Evolutionary conservation across 2,888 invertebrate genomes (phyloP).

Genomic region (Rhorus exstirpatorius): DNA sequence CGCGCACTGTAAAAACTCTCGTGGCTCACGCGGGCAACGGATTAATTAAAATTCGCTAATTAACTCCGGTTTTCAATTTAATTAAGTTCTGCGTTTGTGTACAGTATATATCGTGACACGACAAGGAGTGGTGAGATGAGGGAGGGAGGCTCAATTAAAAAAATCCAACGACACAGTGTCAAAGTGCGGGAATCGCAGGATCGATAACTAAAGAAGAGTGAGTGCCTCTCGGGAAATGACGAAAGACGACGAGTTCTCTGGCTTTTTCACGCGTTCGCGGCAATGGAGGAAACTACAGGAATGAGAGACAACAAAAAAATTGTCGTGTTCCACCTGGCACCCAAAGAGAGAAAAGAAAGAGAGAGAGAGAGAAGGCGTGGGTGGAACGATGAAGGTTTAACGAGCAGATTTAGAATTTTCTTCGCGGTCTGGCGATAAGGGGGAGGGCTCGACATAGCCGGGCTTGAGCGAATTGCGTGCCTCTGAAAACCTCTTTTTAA

Average conservation of each 20-base stretch:
- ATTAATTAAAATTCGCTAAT: constrained; percentile 74
- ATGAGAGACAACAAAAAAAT: constrained; percentile 67
- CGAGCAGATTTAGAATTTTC: constrained; percentile 84
- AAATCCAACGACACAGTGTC: constrained; percentile 67
- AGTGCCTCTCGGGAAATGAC: constrained; percentile 39
- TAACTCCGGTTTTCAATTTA: constrained; percentile 72
- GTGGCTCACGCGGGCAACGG: constrained; percentile 40
- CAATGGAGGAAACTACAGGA: too few relatives aligned
- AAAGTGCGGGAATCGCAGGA: constrained; percentile 68
- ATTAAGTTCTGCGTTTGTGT: constrained; percentile 61
- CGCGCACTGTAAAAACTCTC: not conserved
- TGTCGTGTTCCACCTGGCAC: constrained; percentile 58
- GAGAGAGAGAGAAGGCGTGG: constrained; percentile 34
- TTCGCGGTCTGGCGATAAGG: constrained; percentile 85
- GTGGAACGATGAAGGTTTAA: constrained; percentile 77
- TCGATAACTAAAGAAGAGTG: constrained; percentile 65
- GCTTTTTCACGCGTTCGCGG: constrained; percentile 53
- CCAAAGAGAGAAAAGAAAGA: constrained; percentile 46
- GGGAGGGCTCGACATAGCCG: constrained; percentile 62
- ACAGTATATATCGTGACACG: constrained; percentile 5
- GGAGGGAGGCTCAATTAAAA: constrained; percentile 71
- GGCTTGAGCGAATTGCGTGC: constrained; percentile 66
- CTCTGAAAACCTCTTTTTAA: constrained; percentile 74
- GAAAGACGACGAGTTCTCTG: constrained; percentile 35
- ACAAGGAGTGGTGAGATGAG: constrained; percentile 7